Evolutionary conservation across 1,140 invertebrate genomes (phyloP), one percentile per base, ranked within the genome.

Genomic region (Drepana arcuata): DNA sequence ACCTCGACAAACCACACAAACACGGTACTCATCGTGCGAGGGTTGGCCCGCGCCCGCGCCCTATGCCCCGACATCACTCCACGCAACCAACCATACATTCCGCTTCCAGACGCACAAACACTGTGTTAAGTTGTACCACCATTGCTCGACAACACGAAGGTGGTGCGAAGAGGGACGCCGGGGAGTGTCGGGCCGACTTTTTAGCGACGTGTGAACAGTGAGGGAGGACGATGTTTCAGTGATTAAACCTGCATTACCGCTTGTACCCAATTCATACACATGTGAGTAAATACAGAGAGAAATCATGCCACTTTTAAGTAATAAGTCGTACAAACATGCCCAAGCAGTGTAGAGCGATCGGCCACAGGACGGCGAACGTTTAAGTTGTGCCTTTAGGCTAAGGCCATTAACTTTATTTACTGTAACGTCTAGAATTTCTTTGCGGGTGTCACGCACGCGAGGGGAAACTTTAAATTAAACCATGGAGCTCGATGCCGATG

Each of bases 1-100:
- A 83, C 79, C 78, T 82, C 78, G 63, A 79, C 68, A 83, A 75
- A 83, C 67, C 74, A 81, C 73, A n/a, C 74, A 81, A 70, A 83
- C 63, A 78, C 74, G 68, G 72, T 81, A 81, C 77, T 77, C 60
- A 77, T 73, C 70, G 73, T 81, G 77, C 71, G 66, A 66, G 59
- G 59, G 44, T 52, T 42, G 43, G 42, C 39, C 54, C 51, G 53
- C 50, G 36, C 52, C 62, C 52, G 47, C 35, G 49, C 48, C 43
- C 38, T 37, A 37, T 36, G 42, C 63, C 45, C 56, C 59, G 52
- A 63, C 46, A 46, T 65, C 61, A 42, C 60, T 59, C 63, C 59
- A 42, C 56, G 54, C 60, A 32, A 41, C 34, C 40, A 31, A 40
- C 39, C 23, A 50, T 55, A 48, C 45, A 34, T 13, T 48, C 42